Conservation (phyloP, 2,797 vertebrate species). For the Caiman crocodilus region DNA sequence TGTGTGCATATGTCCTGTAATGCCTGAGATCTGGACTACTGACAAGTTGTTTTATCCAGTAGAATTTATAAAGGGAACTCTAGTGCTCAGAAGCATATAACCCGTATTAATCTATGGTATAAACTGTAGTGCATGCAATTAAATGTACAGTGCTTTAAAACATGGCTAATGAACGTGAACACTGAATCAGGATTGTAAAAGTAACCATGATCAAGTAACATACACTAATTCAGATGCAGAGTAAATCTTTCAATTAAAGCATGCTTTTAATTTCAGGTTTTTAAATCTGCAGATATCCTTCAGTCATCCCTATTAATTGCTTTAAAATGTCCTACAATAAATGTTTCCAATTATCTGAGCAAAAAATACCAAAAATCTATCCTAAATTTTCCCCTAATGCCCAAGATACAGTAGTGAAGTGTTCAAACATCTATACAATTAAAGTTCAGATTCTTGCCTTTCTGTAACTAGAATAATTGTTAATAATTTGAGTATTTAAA, state of each 20-base stretch:
- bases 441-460: background rate
- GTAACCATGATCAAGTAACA: background rate
- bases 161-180: rapidly evolving
- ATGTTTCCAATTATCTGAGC: slow-evolving; percentile 30
- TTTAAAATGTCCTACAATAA: background rate
- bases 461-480: background rate
- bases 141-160: background rate
- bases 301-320: slow-evolving; percentile 20
- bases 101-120: background rate
- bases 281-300: slow-evolving; percentile 2
- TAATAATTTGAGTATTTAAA: background rate
- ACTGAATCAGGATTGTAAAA: background rate
- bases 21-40: background rate
- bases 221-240: background rate
- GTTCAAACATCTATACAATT: background rate
- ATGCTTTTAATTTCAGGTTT: background rate
- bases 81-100: background rate
- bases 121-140: background rate
- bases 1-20: no score
- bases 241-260: background rate
- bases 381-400: background rate
- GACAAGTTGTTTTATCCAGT: background rate
- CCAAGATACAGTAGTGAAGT: background rate
- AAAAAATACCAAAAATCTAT: background rate
- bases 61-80: background rate